Evolutionary conservation across 2,113 vertebrate species (phyloP).

Genomic region (Gymnarchus niloticus): DNA sequence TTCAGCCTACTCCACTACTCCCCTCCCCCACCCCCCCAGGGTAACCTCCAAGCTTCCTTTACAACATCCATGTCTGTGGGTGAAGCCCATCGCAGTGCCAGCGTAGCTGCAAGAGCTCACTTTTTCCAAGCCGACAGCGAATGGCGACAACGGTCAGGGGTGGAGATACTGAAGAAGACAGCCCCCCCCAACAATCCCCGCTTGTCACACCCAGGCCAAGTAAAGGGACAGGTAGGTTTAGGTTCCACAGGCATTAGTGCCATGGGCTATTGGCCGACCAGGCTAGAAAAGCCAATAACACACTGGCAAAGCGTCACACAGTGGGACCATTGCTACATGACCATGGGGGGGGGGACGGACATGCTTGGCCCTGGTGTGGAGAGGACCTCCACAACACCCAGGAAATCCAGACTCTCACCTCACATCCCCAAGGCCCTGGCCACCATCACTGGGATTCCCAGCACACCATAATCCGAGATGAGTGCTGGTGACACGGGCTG

Average conservation of each 20-base stretch:
- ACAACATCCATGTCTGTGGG: neutral
- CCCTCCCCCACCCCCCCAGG: neutral
- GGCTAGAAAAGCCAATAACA: neutral
- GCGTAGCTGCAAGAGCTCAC: neutral
- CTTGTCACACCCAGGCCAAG: neutral
- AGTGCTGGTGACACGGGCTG: neutral
- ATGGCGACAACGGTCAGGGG: neutral
- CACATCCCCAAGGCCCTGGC: neutral
- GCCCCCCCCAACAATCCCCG: neutral
- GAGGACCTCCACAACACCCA: neutral
- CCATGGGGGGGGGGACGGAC: neutral
- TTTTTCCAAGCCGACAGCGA: neutral
- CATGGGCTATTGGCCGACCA: neutral
- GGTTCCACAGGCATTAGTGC: neutral
- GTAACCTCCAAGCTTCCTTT: neutral
- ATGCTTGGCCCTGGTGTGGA: neutral
- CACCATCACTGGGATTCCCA: neutral
- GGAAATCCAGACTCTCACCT: neutral
- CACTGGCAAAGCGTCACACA: neutral
- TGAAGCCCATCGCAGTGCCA: neutral
- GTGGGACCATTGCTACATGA: neutral
- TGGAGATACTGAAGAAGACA: too few species aligned
- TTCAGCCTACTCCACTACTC: constrained; percentile 50
- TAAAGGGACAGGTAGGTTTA: neutral
- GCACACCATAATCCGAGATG: neutral